phyloP scores from a whole-genome alignment of 2,113 vertebrate species.

The Anolis sagrei region DNA sequence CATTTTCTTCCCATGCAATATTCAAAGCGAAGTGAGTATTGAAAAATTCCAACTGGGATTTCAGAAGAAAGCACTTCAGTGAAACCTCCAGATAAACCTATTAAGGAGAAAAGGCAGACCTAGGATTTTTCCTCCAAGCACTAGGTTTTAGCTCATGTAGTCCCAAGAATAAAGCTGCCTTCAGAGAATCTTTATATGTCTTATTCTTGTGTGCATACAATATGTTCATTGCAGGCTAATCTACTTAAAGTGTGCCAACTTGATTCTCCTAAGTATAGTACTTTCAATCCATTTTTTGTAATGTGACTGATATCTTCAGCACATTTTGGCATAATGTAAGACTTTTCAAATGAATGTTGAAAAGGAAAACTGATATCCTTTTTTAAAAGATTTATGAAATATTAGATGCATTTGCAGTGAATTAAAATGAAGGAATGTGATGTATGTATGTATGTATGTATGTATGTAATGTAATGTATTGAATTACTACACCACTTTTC shows the following conservation, averaged over 20 bases:
- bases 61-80: slow-evolving; percentile 34
- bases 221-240: slow-evolving; percentile 41
- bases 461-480: too few species aligned
- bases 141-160: slow-evolving; percentile 34
- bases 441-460: too few species aligned
- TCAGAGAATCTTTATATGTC: not conserved
- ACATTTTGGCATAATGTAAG: slow-evolving; percentile 9
- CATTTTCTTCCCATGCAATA: slow-evolving; percentile 28
- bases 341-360: slow-evolving; percentile 42
- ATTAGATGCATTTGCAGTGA: not conserved
- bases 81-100: slow-evolving; percentile 53
- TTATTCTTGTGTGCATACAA: slow-evolving; percentile 29
- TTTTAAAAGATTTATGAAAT: not conserved
- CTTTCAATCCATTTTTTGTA: slow-evolving; percentile 49
- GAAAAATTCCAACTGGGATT: slow-evolving; percentile 59
- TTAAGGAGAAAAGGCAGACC: slow-evolving; percentile 46
- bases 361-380: not conserved
- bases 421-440: not conserved
- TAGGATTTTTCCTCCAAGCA: slow-evolving; percentile 29
- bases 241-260: slow-evolving; percentile 44
- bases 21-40: slow-evolving; percentile 58
- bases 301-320: slow-evolving; percentile 15
- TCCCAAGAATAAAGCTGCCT: slow-evolving; percentile 41
- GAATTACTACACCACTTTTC: too few species aligned
- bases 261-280: slow-evolving; percentile 39